Base-by-base conservation (phyloP, 2,797 vertebrate genomes). In the Cyclopterus lumpus region DNA sequence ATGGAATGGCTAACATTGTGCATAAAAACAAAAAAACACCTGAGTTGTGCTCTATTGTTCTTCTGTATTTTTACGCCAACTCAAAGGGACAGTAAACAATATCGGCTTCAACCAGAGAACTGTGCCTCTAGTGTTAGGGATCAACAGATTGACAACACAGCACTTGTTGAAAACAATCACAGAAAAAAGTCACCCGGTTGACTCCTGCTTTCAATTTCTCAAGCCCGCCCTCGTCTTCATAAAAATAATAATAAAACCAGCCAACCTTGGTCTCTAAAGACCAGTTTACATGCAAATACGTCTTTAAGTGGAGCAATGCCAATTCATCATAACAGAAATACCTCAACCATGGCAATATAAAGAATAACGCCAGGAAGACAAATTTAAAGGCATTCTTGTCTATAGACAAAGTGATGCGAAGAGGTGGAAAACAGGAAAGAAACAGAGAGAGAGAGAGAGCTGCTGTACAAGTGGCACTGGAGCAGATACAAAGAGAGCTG, bases 161-260 rank as follows among this genome's bases (percentile, higher is more conserved):
- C 46, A 49, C 22, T 30, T 53, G 66, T 55, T 77, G 14, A 34
- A 51, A 62, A 73, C 67, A 58, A 61, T 79, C 80, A 36, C 18
- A 36, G 12, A 12, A 36, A 71, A 42, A 54, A 59, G 8, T 36
- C 26, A 40, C 59, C n/a, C n/a, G 7, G 6, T 32, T 32, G 75
- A 85, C 67, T 83, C 80, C 83, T 82, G 71, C 81, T 81, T 85
- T 84, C 67, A 82, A 34, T 69, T 80, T 62, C 53, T 77, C 14
- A 54, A 75, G 59, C 80, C 82, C 0, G 1, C 28, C 34, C 49
- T 48, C 24, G 9, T 73, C 57, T 79, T 67, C 42, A 28, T 70
- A 67, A 76, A 71, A 63, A 63, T 63, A 28, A 54, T 28, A 40
- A 77, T 65, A 63, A 89, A 89, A 78, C 54, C 79, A 67, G 79